Evolutionary conservation across 2,797 vertebrate species (phyloP).

Genomic region (Tapera naevia): DNA sequence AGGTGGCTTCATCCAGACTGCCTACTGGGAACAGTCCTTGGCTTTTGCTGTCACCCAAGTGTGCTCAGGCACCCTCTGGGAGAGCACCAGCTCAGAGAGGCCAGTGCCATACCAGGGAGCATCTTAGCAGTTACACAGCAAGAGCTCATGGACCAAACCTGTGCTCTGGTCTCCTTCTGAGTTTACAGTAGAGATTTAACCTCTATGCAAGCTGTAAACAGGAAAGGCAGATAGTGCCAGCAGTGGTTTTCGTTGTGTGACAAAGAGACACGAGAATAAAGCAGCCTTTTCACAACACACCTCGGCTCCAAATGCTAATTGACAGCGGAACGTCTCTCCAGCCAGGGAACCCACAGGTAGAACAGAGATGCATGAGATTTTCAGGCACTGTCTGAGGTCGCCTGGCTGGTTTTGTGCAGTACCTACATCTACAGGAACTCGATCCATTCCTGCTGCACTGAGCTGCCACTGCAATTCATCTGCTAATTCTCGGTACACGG

Average conservation of each 20-base stretch:
- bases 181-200: not conserved
- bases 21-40: not conserved
- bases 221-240: not conserved
- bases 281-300: not conserved
- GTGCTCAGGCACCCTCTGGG: not conserved
- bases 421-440: not conserved
- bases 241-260: not conserved
- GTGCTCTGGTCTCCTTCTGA: not conserved
- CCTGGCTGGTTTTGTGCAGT: not conserved
- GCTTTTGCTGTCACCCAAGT: not conserved
- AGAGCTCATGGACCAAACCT: not conserved
- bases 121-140: not conserved
- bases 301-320: not conserved
- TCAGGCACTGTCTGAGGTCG: not conserved
- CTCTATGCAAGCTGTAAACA: not conserved
- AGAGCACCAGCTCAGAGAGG: not conserved
- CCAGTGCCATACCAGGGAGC: not conserved
- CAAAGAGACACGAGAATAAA: not conserved
- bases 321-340: not conserved
- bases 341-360: not conserved
- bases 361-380: not conserved
- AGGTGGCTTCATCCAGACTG: not conserved
- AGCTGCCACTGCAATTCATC: not conserved
- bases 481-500: not conserved
- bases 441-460: not conserved